Percentiles rank a stretch among this genome's conserved stretches.
phyloP scores from a whole-genome alignment of 2,113 vertebrate genomes.

The Gnathochromis pfefferi region DNA sequence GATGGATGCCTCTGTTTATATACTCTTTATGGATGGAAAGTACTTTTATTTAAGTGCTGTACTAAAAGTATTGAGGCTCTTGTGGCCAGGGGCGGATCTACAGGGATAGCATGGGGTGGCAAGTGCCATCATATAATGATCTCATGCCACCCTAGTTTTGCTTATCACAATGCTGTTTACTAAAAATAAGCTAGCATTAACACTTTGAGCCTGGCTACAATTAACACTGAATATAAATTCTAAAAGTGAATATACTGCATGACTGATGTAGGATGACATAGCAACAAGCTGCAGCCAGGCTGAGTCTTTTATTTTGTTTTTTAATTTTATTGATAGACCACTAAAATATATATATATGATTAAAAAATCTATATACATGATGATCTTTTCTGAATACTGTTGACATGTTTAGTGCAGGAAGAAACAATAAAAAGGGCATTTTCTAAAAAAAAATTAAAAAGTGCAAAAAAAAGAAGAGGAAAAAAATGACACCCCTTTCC shows the following conservation, averaged over 20 bases:
- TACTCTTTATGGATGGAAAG: not conserved
- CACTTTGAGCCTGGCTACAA: not conserved
- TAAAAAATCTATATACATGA: not conserved
- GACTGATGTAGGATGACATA: not conserved
- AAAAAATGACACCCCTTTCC: not conserved
- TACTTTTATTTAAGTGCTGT: not conserved
- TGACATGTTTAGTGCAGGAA: not conserved
- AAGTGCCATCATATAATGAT: not conserved
- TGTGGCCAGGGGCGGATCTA: not conserved
- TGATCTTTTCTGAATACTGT: not conserved
- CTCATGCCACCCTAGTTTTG: not conserved
- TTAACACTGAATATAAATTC: not conserved
- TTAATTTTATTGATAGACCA: not conserved
- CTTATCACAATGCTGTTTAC: not conserved
- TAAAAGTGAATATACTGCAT: not conserved
- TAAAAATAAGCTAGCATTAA: not conserved
- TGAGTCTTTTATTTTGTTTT: not conserved
- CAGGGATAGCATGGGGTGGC: not conserved
- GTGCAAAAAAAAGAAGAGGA: not conserved
- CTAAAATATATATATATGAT: not conserved
- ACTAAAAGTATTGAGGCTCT: not conserved
- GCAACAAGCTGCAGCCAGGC: not conserved
- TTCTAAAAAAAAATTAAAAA: not conserved
- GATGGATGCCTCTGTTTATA: fast-evolving
- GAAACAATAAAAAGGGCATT: not conserved